A percentile compares a stretch with the other conserved stretches of the same genome.
These are phyloP conservation scores for Cinclus cinclus DNA, from an alignment of 2,113 vertebrate species.

Conservation along the genomic window DNA sequence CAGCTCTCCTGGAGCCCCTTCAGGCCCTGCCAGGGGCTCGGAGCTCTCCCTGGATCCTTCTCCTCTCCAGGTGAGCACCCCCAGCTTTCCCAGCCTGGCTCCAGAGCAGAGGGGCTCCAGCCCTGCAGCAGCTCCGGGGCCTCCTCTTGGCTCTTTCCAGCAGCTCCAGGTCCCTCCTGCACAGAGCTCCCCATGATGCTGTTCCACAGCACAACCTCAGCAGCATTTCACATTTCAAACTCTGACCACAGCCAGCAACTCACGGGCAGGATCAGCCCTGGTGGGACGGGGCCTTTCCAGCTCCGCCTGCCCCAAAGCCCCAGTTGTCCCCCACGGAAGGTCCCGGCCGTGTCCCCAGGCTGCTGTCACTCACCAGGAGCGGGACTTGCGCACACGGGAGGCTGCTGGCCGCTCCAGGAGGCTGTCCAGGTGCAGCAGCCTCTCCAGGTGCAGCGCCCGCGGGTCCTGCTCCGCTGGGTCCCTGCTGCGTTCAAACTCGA, in stretches of 20 bases:
- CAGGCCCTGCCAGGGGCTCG: accelerated
- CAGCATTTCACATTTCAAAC: no score
- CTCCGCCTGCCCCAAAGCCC: accelerated
- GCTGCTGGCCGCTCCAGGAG: slow-evolving; percentile 80
- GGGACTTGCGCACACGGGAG: slow-evolving; percentile 85
- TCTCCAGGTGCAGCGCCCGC: slow-evolving; percentile 75
- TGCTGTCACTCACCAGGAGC: slow-evolving; percentile 83
- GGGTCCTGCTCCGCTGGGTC: slow-evolving; percentile 77
- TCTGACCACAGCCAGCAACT: no score
- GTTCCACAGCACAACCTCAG: background rate
- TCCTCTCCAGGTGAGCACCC: background rate
- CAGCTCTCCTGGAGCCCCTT: background rate
- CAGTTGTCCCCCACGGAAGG: accelerated
- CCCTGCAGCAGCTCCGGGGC: accelerated
- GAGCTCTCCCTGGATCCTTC: background rate
- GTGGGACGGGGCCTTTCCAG: accelerated
- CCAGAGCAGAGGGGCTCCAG: background rate
- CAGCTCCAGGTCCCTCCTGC: background rate
- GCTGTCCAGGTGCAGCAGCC: slow-evolving; percentile 81
- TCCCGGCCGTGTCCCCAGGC: accelerated
- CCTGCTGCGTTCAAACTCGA: slow-evolving; percentile 80
- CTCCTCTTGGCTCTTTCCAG: accelerated
- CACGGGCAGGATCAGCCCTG: background rate
- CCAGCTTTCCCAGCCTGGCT: background rate
- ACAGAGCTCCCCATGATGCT: background rate